Base-by-base conservation (phyloP, 2,113 vertebrate genomes). In the Trogon surrucura region DNA sequence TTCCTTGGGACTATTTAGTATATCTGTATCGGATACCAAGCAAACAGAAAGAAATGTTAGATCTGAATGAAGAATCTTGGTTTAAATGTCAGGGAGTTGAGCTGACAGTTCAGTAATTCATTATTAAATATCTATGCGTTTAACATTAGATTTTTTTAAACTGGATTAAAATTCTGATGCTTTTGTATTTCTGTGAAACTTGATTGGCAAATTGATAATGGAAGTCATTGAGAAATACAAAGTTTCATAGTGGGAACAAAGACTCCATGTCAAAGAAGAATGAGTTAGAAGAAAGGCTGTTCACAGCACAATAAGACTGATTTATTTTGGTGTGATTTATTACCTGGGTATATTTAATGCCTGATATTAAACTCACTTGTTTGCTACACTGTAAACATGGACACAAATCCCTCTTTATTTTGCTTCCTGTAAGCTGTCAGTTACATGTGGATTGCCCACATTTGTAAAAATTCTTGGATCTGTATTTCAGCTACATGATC, bases 241-340 rank as follows among this genome's bases (percentile, higher is more conserved):
- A 41, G n/a, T 83, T 87, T 89, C 80, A 44, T 72, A 79, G 53
- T 45, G 54, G 30, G 38, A 91, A 83, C 32, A 85, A 67, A 90
- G 69, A 61, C 41, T 92, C 32, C 34, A 38, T 16, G 11, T 95
- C 70, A 83, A 93, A 78, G 51, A 87, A 74, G 29, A 87, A 66
- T 3, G 16, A 89, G 8, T 83, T 83, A 62, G 56, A 50, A 89
- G 81, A 83, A 85, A 47, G 20, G 16, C 38, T 88, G 32, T 78
- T 91, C 81, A 22, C 27, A 61, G 45, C 6, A 83, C 56, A 89
- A 9, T 58, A 29, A 66, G 36, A 58, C 65, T 58, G 71, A 83
- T 90, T 83, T 87, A 77, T 82, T 69, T 32, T 70, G 17, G 12
- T 65, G 73, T 87, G 58, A 91, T 93, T 95, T 92, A 84, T 88